Percentiles rank a stretch among this genome's conserved stretches.
phyloP scores from a whole-genome alignment of 2,797 vertebrate genomes.

The Takifugu rubripes region DNA sequence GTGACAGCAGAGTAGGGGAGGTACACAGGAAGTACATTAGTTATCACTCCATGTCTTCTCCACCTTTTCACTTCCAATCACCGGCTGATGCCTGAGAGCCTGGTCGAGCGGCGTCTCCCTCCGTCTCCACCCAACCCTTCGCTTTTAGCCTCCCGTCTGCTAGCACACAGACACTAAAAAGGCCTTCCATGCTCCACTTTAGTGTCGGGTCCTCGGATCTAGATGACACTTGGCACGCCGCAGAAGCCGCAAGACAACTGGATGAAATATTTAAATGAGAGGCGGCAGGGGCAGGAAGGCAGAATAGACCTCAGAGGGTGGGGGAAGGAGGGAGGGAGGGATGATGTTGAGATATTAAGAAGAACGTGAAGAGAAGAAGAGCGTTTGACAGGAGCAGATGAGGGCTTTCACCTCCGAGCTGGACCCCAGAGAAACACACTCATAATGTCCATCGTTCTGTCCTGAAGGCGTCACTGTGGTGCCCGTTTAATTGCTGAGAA shows the following conservation, averaged over 20 bases:
- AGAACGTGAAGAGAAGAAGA: conserved; percentile 26
- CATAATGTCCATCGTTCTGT: conserved; percentile 28
- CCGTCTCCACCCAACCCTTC: conserved; percentile 13
- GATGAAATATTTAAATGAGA: conserved; percentile 91
- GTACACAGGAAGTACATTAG: conserved; percentile 97
- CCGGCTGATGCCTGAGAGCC: conserved; percentile 57
- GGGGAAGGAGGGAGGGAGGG: conserved; percentile 26
- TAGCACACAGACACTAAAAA: conserved; percentile 44
- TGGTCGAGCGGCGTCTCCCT: conserved; percentile 31
- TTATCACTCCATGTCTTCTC: conserved; percentile 84
- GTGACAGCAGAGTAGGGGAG: conserved; percentile 82
- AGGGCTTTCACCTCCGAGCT: conserved; percentile 32
- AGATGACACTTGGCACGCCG: conserved; percentile 86
- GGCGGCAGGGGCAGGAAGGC: conserved; percentile 45
- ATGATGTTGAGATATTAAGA: conserved; percentile 27
- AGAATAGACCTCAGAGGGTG: conserved; percentile 23
- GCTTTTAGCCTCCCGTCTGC: conserved; percentile 24
- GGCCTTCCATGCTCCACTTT: conserved; percentile 71
- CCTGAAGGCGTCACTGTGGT: conserved; percentile 5
- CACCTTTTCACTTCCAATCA: conserved; percentile 80
- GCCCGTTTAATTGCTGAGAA: conserved; percentile 8
- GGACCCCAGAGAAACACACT: conserved; percentile 28
- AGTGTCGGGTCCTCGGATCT: conserved; percentile 75
- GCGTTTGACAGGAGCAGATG: conserved; percentile 16
- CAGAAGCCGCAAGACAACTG: conserved; percentile 85